Percentiles rank a stretch among this genome's conserved stretches.
Evolutionary conservation across 2,888 invertebrate genomes (phyloP).

Genomic region (Phytoseiulus persimilis): DNA sequence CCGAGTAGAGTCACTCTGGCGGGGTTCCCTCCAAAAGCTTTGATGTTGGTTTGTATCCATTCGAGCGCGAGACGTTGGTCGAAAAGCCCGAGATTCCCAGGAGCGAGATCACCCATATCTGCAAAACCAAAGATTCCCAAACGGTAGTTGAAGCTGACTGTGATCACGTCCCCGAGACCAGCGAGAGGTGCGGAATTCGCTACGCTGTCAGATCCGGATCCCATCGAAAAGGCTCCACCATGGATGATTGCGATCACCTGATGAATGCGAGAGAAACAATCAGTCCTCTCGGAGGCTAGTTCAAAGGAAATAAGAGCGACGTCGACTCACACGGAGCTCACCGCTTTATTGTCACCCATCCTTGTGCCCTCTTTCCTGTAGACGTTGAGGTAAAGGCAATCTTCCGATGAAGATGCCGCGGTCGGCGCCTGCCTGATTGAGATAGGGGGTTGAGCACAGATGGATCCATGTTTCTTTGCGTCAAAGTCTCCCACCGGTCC

Average conservation of each 20-base stretch:
- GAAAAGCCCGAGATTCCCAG: background rate
- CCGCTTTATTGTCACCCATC: background rate
- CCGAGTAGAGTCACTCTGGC: background rate
- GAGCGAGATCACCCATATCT: background rate
- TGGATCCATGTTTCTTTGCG: constrained; percentile 35
- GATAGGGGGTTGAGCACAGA: constrained; percentile 41
- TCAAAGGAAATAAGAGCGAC: too few species aligned
- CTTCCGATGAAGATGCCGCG: constrained; percentile 54
- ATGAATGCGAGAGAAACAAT: background rate
- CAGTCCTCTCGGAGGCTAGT: too few species aligned
- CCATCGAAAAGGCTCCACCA: constrained; percentile 47
- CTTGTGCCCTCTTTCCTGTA: constrained; percentile 58
- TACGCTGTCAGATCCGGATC: constrained; percentile 47
- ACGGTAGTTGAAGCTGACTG: constrained; percentile 50
- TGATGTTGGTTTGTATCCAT: background rate
- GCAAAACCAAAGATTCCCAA: background rate
- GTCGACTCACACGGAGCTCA: too few species aligned
- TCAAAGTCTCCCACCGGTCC: constrained; percentile 40
- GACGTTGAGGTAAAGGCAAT: constrained; percentile 75
- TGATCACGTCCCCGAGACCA: constrained; percentile 53
- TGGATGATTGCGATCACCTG: constrained; percentile 64
- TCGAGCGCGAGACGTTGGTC: background rate
- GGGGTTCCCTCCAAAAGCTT: background rate
- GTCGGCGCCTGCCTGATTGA: background rate
- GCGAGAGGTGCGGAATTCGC: constrained; percentile 55